A percentile compares a stretch with the other conserved stretches of the same genome.
These are phyloP conservation scores for Atherinosoma microstoma DNA, from an alignment of 2,797 vertebrate genomes.

Conservation along the genomic window DNA sequence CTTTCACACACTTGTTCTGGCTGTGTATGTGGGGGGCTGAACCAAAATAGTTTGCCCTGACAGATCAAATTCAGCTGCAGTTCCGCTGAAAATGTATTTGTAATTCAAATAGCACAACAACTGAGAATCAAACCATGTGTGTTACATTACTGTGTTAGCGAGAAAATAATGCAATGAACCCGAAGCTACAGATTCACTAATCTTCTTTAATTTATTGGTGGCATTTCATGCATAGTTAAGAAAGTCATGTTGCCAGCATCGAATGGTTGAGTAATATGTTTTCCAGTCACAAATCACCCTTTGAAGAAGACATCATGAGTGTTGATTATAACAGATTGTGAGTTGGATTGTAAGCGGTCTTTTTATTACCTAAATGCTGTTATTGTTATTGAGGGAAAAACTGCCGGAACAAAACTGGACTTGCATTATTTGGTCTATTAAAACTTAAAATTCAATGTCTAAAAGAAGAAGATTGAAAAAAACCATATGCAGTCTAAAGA, in stretches of 20 bases:
- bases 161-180: neutral
- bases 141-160: neutral
- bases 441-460: neutral
- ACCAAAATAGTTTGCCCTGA: conserved; percentile 22
- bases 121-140: conserved; percentile 1
- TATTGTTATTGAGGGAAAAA: neutral
- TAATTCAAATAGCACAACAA: conserved; percentile 17
- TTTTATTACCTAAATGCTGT: neutral
- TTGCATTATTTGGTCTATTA: neutral
- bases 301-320: neutral
- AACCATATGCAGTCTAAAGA: conserved; percentile 18
- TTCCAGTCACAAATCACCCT: neutral
- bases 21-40: conserved; percentile 12
- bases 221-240: conserved; percentile 1
- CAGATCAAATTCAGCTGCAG: conserved; percentile 16
- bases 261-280: neutral
- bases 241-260: neutral
- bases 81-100: conserved; percentile 16
- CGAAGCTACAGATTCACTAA: neutral
- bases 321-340: neutral
- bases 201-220: conserved; percentile 7
- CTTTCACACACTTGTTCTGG: conserved; percentile 31
- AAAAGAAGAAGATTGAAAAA: conserved; percentile 32
- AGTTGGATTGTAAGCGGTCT: neutral
- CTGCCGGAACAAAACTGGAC: neutral